Evolutionary conservation across 2,113 vertebrate genomes (phyloP), one percentile per base, ranked within the genome.

Genomic region (Geothlypis trichas): DNA sequence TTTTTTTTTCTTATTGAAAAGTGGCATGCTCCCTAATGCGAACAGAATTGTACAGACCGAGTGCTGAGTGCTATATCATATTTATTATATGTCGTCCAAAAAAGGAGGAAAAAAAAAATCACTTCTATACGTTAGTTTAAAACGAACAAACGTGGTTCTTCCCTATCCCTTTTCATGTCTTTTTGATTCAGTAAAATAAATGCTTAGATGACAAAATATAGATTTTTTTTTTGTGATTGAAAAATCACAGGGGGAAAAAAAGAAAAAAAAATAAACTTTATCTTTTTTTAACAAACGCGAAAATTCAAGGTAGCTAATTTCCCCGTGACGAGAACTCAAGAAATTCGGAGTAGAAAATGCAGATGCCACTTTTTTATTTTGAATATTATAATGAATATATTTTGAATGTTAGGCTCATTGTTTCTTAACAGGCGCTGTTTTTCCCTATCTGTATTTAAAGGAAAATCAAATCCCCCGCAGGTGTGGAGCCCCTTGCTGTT

Each of bases 31-130:
- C 97, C 98, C 96, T 97, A 97, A 97, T 98, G 97, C 88, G 96
- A 97, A 97, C 90, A 84, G 88, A 95, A 81, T 94, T 95, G 88
- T 96, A 96, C 95, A 98, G 98, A 98, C 96, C 96, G 97, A 97
- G 97, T 98, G 98, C 98, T 97, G 97, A 98, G 98, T 97, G 98
- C 98, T 98, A 98, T 98, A 98, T 98, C 97, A 98, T 98, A 98
- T 98, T 98, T 98, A 98, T 98, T 98, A 97, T 98, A 98, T 98
- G 98, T 98, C 95, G 98, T 98, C 95, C 96, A 95, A 95, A 97
- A 97, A 89, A 73, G 82, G 71, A 82, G 97, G 57, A 97, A 94
- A 98, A 94, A 93, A 93, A 98, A 96, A 11, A 22, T 98, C 98
- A 97, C 98, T 98, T 98, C 97, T 98, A 98, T 98, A 95, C 97